Conservation (phyloP, 2,113 vertebrate species). For the Actenoides lindsayi region DNA sequence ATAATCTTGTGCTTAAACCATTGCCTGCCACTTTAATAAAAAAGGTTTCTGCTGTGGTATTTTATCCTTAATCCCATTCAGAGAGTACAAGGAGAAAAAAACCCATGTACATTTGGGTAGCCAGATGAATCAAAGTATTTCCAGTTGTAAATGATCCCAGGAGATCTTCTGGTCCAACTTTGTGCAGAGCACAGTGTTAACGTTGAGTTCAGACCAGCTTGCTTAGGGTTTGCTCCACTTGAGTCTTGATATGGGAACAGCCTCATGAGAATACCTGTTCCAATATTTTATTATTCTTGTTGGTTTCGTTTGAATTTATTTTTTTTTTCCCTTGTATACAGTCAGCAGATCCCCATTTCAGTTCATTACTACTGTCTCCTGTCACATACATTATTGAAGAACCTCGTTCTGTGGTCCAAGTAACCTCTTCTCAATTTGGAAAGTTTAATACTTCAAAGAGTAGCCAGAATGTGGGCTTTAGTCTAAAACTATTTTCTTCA, state of each 20-base stretch:
- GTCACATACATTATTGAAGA: neutral
- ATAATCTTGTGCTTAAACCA: neutral
- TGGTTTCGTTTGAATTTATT: neutral
- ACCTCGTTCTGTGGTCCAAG: neutral
- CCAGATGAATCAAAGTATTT: neutral
- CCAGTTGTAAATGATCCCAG: neutral
- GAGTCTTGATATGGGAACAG: neutral
- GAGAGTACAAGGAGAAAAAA: neutral
- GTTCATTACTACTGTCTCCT: neutral
- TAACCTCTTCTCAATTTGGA: neutral
- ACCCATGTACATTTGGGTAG: accelerated
- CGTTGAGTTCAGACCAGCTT: neutral
- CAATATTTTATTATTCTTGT: neutral
- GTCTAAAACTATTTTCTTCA: neutral
- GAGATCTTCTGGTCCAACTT: neutral
- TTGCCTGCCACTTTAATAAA: neutral
- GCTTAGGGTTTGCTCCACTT: neutral
- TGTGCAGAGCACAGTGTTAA: neutral
- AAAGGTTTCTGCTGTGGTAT: neutral
- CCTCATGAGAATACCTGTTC: neutral
- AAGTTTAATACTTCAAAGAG: neutral
- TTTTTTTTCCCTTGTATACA: neutral
- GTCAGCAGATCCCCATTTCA: neutral
- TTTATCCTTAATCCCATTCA: neutral
- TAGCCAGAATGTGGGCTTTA: neutral